Evolutionary conservation across 1,140 invertebrate species (phyloP).

Genomic region (Tribolium castaneum): DNA sequence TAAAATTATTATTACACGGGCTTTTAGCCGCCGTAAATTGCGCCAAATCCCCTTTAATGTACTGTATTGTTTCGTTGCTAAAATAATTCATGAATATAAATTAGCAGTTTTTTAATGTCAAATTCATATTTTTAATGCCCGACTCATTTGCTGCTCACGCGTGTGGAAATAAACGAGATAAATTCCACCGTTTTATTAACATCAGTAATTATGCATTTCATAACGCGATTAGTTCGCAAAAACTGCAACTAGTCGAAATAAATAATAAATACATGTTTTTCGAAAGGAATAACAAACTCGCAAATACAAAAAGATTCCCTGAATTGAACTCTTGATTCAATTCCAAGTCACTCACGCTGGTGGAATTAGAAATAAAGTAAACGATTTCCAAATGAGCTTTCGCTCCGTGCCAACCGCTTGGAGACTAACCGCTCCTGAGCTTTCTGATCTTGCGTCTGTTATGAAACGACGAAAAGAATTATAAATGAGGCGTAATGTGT

Average conservation of each 20-base stretch:
- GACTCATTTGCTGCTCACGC: not conserved
- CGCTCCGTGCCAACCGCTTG: not conserved
- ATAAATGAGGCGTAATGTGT: slow-evolving; percentile 13
- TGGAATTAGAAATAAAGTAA: slow-evolving; percentile 18
- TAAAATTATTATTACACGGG: slow-evolving; percentile 19
- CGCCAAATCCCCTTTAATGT: slow-evolving; percentile 19
- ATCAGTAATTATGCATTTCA: not conserved
- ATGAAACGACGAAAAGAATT: not conserved
- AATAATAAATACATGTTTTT: no score
- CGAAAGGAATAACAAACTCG: not conserved
- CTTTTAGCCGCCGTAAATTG: not conserved
- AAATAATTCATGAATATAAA: slow-evolving; percentile 34
- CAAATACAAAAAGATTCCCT: not conserved
- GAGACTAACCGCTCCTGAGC: slow-evolving; percentile 3
- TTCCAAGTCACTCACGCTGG: slow-evolving; percentile 2
- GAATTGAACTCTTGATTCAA: slow-evolving; percentile 13
- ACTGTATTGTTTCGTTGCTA: slow-evolving; percentile 21
- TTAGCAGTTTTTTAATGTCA: slow-evolving; percentile 11
- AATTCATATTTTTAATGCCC: slow-evolving; percentile 5
- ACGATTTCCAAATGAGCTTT: slow-evolving; percentile 21
- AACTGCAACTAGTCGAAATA: not conserved
- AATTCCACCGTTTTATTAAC: not conserved
- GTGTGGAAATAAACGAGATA: not conserved
- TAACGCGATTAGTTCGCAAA: not conserved
- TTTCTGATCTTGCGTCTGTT: not conserved